Base-by-base conservation (phyloP, 2,113 vertebrate species). In the Sakesphorus luctuosus region DNA sequence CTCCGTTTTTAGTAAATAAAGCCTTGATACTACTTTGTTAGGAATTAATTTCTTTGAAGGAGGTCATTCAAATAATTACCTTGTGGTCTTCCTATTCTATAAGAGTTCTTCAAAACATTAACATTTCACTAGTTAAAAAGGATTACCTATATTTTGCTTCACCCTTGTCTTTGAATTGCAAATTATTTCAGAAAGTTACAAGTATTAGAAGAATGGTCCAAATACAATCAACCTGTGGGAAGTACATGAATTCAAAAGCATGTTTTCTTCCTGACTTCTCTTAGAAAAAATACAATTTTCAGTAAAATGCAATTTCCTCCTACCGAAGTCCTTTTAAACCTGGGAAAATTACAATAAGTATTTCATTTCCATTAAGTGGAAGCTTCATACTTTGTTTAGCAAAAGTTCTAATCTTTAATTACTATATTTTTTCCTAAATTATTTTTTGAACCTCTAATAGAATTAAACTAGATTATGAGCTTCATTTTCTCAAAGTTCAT, bases 41-140 rank as follows among this genome's bases (percentile, higher is more conserved):
- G 4, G 44, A 94, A 89, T 68, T 77, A 63, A 72, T 93, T 94
- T 93, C 4, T 59, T n/a, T 80, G 56, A 93, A 92, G 46, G 52
- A 65, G 66, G 61, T 93, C 40, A 77, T 71, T 90, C 35, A 75
- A 43, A 25, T 78, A 84, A 56, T 78, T 80, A 20, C 53, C 28
- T 76, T 18, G 5, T 15, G n/a, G 36, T 52, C 6, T 47, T 91
- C 25, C n/a, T 78, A 3, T 78, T 89, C 49, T 52, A 6, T 62
- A 61, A 44, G 78, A 71, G 31, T 86, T 93, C 56, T 90, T 89
- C n/a, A 86, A 68, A 92, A 9, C 46, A 36, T n/a, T 74, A n/a
- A 75, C 11, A 10, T 84, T 92, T 90, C 52, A 28, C 21, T 36
- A 59, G 26, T 24, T 55, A 36, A 74, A 74, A 77, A 67, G 4